Base-by-base conservation (phyloP, 2,888 invertebrate species). In the Arenicola marina region DNA sequence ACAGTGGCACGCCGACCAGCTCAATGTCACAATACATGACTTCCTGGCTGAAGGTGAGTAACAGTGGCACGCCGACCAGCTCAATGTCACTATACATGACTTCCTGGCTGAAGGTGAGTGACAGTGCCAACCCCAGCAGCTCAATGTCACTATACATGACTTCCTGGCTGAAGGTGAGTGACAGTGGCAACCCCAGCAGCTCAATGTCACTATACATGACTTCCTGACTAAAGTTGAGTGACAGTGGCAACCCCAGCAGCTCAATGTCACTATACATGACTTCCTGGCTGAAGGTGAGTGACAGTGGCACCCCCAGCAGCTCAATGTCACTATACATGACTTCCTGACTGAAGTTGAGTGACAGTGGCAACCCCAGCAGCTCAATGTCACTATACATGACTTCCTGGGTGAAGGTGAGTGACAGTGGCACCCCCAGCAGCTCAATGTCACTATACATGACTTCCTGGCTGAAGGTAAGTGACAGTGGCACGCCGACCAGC, bases 401-500 rank as follows among this genome's bases (percentile, higher is more conserved):
- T 78, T 69, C 62, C 69, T 77, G 7, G 75, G 70, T 7, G 76
- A 78, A 70, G 77, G 76, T 76, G 18, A n/a, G n/a, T n/a, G n/a
- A n/a, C n/a, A n/a, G n/a, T n/a, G n/a, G n/a, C n/a, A n/a, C n/a
- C n/a, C n/a, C n/a, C 67, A 70, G 66, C 75, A 76, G 61, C 21
- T 78, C 45, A 76, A 70, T 56, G 56, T 66, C 4, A 73, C 73
- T 34, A 70, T 77, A 7, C 76, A 76, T 59, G 77, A 78, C 66
- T 78, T 69, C 62, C 69, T 77, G 7, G 75, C 70, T 7, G 76
- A 78, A 70, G 77, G 76, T 76, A 38, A n/a, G n/a, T n/a, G n/a
- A n/a, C n/a, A n/a, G n/a, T n/a, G n/a, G n/a, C n/a, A n/a, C n/a
- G n/a, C n/a, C n/a, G 74, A 74, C 34, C 75, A 76, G 61, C 21